These are phyloP conservation scores for Drosophila nikananu DNA, from an alignment of 1,140 invertebrate species.

Conservation along the genomic window DNA sequence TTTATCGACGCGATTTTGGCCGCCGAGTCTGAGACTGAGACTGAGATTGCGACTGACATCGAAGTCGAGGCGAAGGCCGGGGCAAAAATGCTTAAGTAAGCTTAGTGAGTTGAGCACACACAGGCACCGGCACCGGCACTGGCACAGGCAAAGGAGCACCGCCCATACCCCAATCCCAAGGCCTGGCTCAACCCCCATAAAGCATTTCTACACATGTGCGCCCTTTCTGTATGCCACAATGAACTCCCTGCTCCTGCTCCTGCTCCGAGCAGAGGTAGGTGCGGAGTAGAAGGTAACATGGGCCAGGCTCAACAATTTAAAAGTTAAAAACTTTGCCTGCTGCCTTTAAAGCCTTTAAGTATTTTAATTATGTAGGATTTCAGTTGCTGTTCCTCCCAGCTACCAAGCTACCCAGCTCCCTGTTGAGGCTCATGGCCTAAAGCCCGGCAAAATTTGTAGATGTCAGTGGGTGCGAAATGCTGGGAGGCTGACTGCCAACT, in stretches of 20 bases:
- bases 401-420: neutral
- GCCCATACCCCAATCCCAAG: neutral
- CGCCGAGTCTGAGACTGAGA: constrained; percentile 24
- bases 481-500: constrained; percentile 45
- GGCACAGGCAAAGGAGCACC: constrained; percentile 3
- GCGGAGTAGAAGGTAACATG: constrained; percentile 26
- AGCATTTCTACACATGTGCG: constrained; percentile 78
- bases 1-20: constrained; percentile 59
- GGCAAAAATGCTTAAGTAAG: constrained; percentile 78
- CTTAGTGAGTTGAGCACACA: constrained; percentile 66
- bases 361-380: constrained; percentile 84
- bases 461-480: constrained; percentile 27
- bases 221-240: constrained; percentile 54
- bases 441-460: constrained; percentile 71
- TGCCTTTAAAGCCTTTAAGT: constrained; percentile 81
- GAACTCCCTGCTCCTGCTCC: neutral
- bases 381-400: constrained; percentile 36
- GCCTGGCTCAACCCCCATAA: constrained; percentile 42
- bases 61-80: constrained; percentile 25
- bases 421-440: constrained; percentile 42
- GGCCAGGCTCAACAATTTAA: constrained; percentile 67
- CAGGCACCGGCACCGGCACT: constrained; percentile 23
- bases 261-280: neutral
- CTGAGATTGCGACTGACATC: constrained; percentile 57
- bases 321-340: constrained; percentile 72